Evolutionary conservation across 2,797 vertebrate genomes (phyloP), one percentile per base, ranked within the genome.

Genomic region (Lophius americanus): DNA sequence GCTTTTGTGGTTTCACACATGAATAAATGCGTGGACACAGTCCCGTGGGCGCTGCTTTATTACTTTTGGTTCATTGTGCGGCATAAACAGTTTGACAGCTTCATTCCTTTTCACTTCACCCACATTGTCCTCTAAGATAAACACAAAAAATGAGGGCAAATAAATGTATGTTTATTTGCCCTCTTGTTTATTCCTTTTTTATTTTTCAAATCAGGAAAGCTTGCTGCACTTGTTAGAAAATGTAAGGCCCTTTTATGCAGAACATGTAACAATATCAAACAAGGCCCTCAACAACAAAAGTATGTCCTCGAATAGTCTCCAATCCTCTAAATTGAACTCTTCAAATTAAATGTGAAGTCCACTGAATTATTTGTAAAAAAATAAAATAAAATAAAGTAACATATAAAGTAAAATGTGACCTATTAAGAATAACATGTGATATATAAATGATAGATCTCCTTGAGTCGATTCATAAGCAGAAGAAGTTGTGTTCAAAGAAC

Each of bases 51-150:
- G 11, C 54, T 14, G 48, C 71, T 72, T 81, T 80, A 79, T 87
- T 83, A 76, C 76, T 73, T 83, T 56, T 74, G 78, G 58, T 77
- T 86, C 73, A 70, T 82, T 76, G 72, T 70, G 69, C 67, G 67
- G 64, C 59, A 66, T 85, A 81, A 87, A 85, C 69, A 76, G 35
- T 73, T 75, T 76, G 75, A 77, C 71, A 63, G 71, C 57, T 71
- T 81, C 70, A 85, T 78, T 78, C 58, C 36, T 68, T 76, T 77
- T 71, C 53, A 64, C 65, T 78, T 68, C 35, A 23, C 49, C 72
- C 53, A 38, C 32, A 12, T 32, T 13, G 53, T 55, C 9, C 38
- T 71, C 61, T 75, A 54, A 72, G 54, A 74, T 64, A 59, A 23
- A 23, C 23, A 23, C 23, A 56, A 60, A 7, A 79, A 77, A 84